Conservation (phyloP, 2,797 vertebrate genomes). For the Lepilemur septentrionalis region DNA sequence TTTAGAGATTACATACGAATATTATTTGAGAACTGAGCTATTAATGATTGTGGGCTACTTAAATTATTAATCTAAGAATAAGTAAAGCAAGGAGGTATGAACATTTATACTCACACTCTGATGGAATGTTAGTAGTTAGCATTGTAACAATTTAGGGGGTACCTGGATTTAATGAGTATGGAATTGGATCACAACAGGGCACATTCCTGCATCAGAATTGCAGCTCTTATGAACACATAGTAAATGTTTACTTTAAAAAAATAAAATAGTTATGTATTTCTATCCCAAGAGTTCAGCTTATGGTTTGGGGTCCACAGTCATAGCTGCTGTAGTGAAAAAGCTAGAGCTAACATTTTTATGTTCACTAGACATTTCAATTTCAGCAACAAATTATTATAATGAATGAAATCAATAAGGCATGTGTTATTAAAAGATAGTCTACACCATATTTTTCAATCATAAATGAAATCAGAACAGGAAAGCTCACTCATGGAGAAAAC, state of each 20-base stretch:
- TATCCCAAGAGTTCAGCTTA: neutral
- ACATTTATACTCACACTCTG: neutral
- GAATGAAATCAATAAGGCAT: neutral
- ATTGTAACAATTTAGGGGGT: neutral
- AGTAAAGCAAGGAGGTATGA: neutral
- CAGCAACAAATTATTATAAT: constrained; percentile 12
- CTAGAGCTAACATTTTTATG: neutral
- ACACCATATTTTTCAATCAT: neutral
- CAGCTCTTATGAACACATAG: neutral
- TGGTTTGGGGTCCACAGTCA: neutral
- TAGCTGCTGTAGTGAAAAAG: neutral
- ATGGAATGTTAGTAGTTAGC: neutral
- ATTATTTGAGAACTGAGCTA: neutral
- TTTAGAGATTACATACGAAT: neutral
- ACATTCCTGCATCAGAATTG: neutral
- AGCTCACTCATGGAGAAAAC: neutral
- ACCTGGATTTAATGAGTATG: neutral
- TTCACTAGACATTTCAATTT: constrained; percentile 15
- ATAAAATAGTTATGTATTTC: neutral
- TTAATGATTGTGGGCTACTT: neutral
- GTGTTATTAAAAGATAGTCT: neutral
- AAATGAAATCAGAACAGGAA: constrained; percentile 25
- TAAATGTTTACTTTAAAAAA: neutral
- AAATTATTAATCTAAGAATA: neutral
- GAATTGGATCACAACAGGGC: neutral